Evolutionary conservation across 2,888 invertebrate species (phyloP).

Genomic region (Thecophora atra): DNA sequence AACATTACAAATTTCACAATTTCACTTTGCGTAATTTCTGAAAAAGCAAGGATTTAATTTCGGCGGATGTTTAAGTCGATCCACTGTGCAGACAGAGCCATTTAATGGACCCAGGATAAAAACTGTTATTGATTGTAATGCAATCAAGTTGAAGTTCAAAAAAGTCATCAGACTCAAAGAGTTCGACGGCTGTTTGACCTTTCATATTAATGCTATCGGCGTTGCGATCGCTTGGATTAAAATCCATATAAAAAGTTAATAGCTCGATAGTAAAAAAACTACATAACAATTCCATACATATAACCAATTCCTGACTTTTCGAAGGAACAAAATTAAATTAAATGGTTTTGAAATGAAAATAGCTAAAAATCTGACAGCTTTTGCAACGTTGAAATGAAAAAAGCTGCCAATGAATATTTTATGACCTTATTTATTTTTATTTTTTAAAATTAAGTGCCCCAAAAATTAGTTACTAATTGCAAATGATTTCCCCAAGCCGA

Average conservation of each 20-base stretch:
- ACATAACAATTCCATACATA: too few species aligned
- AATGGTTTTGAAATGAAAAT: too few species aligned
- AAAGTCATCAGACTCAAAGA: background rate
- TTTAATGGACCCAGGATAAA: background rate
- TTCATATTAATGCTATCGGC: background rate
- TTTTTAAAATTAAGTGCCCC: background rate
- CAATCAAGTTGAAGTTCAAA: background rate
- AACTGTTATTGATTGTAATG: background rate
- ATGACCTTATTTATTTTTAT: too few species aligned
- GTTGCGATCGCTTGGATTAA: background rate
- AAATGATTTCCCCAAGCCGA: background rate
- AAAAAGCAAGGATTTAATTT: too few species aligned
- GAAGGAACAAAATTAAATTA: too few species aligned
- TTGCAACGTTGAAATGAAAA: too few species aligned
- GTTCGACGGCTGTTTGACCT: background rate
- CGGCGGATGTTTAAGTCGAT: background rate
- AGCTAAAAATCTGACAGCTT: too few species aligned
- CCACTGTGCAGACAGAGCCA: background rate
- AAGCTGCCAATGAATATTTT: too few species aligned
- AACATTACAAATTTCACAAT: too few species aligned
- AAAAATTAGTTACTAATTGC: background rate
- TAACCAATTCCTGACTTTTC: too few species aligned
- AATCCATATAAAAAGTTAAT: background rate
- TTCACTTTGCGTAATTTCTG: too few species aligned
- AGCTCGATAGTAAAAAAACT: too few species aligned